Base-by-base conservation (phyloP, 2,113 vertebrate genomes). In the Spea multiplicata region DNA sequence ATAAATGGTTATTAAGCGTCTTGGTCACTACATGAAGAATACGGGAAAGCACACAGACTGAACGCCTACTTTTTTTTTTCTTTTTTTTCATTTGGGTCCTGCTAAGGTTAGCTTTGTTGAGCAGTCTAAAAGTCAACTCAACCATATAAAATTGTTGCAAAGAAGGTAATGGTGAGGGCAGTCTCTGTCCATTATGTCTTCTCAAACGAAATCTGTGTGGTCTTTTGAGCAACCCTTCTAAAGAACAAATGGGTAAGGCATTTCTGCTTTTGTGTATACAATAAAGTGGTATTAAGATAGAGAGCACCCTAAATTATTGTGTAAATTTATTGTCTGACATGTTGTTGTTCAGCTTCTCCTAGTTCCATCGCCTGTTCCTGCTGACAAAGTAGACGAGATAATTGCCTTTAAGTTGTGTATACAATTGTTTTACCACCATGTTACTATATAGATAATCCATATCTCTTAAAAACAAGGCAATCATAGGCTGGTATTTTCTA, bases 161-260 rank as follows among this genome's bases (percentile, higher is more conserved):
- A 83, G 16, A 74, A 84, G 53, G 16, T 81, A 4, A 68, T 53
- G 9, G 67, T 74, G 79, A 81, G 73, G 84, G 75, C 8, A 82
- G 67, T 70, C 73, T 82, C 64, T 83, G 76, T 82, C 73, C n/a
- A 55, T 83, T 86, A 82, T 82, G 83, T 83, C 69, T 78, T 82
- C 81, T 73, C 70, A 79, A 84, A 69, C 78, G 14, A 74, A 52
- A 66, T 84, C 73, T 81, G 62, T 82, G 76, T 64, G 65, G 13
- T 81, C 59, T 57, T 16, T 83, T 78, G 82, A 78, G 74, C 48
- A 74, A 76, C 79, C 77, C 78, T 66, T 53, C 47, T 66, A 82
- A 14, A 82, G 84, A 81, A 84, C 65, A 79, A 73, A 82, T 83
- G 70, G 30, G 76, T 50, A 81, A 83, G 17, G 52, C 50, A 59